Evolutionary conservation across 2,888 invertebrate genomes (phyloP), one percentile per base, ranked within the genome.

Genomic region (Polymixis flavicincta): DNA sequence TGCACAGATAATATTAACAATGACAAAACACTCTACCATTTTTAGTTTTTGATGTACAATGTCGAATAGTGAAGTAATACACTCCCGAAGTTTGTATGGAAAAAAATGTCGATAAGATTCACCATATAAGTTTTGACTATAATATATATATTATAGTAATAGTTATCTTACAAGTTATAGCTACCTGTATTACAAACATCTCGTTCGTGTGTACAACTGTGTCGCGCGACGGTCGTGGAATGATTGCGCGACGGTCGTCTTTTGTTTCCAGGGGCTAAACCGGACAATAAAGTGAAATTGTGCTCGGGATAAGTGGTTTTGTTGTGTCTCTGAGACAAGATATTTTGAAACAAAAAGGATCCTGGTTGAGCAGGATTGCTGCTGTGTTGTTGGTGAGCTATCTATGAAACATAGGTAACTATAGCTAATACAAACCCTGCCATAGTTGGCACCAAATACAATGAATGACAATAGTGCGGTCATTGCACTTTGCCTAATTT

Each of bases 281-380:
- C 59, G 37, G 22, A 60, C 48, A 66, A 82, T 73, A 66, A 78
- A 71, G 32, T 65, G 59, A 65, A 55, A 81, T 81, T 81, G 71
- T 71, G 52, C 11, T 66, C 28, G 22, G 19, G 54, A 60, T 74
- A 57, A 52, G 57, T 65, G 54, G 55, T 32, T 52, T 74, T 57
- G 54, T 75, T 28, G n/a, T 32, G 25, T 32, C 65, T 69, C 50
- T 45, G 50, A 66, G 50, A 57, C 52, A 57, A 60, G 32, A 32
- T 48, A 65, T 60, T 60, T 78, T 22, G 6, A 17, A 19, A 76
- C 19, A 48, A 42, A 65, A 37, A 65, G 6, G 14, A 48, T 19
- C 7, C 13, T 48, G n/a, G 7, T 22, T 4, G 11, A 22, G 1
- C 45, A 25, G 19, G 22, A 60, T 25, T 52, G n/a, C 6, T 75